Percentiles rank a stretch among this genome's conserved stretches.
Evolutionary conservation across 37 sponge, comb jelly and placozoan genomes (phyloP).

Genomic region (Ianthella basta): DNA sequence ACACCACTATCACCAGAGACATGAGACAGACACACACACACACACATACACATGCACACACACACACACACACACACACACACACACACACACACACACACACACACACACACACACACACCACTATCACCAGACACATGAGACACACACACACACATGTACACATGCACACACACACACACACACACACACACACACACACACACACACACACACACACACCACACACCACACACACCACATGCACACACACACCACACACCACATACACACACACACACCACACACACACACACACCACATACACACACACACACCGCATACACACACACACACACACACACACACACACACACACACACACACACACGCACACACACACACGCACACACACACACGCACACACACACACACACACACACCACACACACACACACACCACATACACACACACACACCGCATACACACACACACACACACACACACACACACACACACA

Average conservation of each 20-base stretch:
- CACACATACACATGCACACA: background rate
- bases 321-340: slow-evolving; percentile 15
- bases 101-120: background rate
- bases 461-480: slow-evolving; percentile 2
- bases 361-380: background rate
- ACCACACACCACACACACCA: slow-evolving; percentile 15
- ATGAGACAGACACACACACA: slow-evolving; percentile 8
- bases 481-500: slow-evolving; percentile 26
- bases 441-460: background rate
- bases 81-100: slow-evolving; percentile 26
- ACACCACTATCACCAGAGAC: too few species aligned
- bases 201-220: background rate
- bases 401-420: slow-evolving; percentile 19
- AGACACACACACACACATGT: slow-evolving; percentile 18
- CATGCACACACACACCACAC: slow-evolving; percentile 22
- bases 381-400: slow-evolving; percentile 6
- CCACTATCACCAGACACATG: background rate
- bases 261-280: slow-evolving; percentile 25
- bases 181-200: slow-evolving; percentile 29
- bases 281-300: slow-evolving; percentile 28
- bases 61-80: slow-evolving; percentile 19
- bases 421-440: slow-evolving; percentile 4
- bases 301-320: slow-evolving; percentile 20
- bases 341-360: slow-evolving; percentile 20
- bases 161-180: slow-evolving; percentile 24